Evolutionary conservation across 2,888 invertebrate genomes (phyloP), one percentile per base, ranked within the genome.

Genomic region (Nephrotoma guestfalica): DNA sequence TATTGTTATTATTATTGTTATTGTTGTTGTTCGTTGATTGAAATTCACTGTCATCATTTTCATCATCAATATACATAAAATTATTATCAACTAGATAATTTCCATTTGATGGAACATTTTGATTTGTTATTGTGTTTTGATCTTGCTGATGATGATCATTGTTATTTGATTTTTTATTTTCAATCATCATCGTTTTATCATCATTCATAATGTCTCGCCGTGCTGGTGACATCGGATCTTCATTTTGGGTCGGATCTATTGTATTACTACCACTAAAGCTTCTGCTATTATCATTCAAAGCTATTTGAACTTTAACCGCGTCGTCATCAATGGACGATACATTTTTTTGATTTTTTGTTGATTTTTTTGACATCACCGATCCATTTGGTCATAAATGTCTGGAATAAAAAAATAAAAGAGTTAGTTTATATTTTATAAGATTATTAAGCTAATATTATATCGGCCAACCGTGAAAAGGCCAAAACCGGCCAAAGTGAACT

Each of bases 1-100:
- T 30, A 30, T 30, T 30, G 30, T 84, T 41, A 84, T 84, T 41
- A 84, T 84, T 41, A 84, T 84, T 41, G 41, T 41, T 83, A 13
- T 6, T 84, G n/a, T 84, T 41, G 15, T 84, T 84, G 6, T 13
- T 84, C 30, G 71, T 9, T 71, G 30, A 71, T 71, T 71, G 71
- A 71, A 9, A 71, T 71, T 30, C 71, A 71, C 71, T 30, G 71
- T 41, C 41, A 84, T 84, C 41, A 84, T 84, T 41, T 41, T 84
- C 84, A 84, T 84, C 84, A 84, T 84, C 84, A 84, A 84, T 84
- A 84, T 41, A 84, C 42, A 41, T 84, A 84, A 84, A 84, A 41
- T 84, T 84, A 41, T 84, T 41, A 84, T 84, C 41, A 41, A 84
- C 41, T 41, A 84, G 42, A 84, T 84, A 84, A 84, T 41, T 84